Evolutionary conservation across 2,797 vertebrate genomes (phyloP), one percentile per base, ranked within the genome.

Genomic region (Phaenicophaeus curvirostris): DNA sequence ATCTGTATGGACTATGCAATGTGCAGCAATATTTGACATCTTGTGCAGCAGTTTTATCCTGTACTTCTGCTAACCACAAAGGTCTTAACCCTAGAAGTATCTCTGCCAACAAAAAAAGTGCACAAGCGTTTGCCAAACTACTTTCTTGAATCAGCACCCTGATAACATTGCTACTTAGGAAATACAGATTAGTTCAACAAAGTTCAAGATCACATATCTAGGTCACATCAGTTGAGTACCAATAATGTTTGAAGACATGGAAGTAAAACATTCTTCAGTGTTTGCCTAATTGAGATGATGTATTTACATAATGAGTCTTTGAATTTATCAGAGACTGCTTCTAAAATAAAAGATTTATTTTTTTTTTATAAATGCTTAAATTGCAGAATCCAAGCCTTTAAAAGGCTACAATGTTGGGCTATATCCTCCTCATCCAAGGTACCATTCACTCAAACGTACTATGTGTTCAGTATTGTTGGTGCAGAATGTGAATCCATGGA

Each of bases 381-480:
- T 11, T 61, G 46, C 35, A 77, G 75, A 82, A 75, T 37, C 17
- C 30, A 84, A 61, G 44, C 27, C 44, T 58, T 62, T 31, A 62
- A 65, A 79, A 35, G 9, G 20, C 21, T 74, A 10, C 24, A 59
- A 1, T 0, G 1, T 2, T 35, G 50, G 27, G 18, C 6, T 50
- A 39, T 33, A 67, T 7, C 10, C 48, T 54, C 18, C n/a, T 7
- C 10, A 48, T 54, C 18, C n/a, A 24, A 57, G 20, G 27, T 23
- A 48, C 28, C 1, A 0, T 31, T 62, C 67, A 71, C 18, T 58
- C 50, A 37, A 41, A 57, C 9, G 23, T 28, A 37, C 20, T 33
- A 27, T 1, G 7, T 30, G 24, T 15, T 80, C 50, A 67, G 1
- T 54, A 74, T 63, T 1, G 1, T 5, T n/a, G 42, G 30, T 66